These are phyloP conservation scores for Paelopatides confundens DNA, from an alignment of 53 echinoderm and acorn worm species.

Conservation along the genomic window DNA sequence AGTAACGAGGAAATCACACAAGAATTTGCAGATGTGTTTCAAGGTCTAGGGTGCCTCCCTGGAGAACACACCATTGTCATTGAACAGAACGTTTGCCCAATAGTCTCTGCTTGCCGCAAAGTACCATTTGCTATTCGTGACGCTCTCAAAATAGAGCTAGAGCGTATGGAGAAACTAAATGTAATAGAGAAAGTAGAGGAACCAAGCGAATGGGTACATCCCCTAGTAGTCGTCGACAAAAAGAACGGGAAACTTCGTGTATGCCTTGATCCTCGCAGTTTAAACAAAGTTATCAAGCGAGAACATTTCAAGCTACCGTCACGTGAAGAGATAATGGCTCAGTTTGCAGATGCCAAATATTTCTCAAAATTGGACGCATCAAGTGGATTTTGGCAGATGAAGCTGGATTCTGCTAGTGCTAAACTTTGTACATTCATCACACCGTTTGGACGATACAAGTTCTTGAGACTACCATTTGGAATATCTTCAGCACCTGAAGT, in stretches of 20 bases:
- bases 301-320: slow-evolving; percentile 58
- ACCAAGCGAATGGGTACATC: slow-evolving; percentile 66
- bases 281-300: slow-evolving; percentile 56
- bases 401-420: slow-evolving; percentile 53
- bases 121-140: slow-evolving; percentile 51
- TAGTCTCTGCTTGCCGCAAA: slow-evolving; percentile 33
- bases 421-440: slow-evolving; percentile 58
- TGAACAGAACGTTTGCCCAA: not conserved
- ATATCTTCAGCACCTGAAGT: slow-evolving; percentile 67
- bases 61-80: slow-evolving; percentile 21
- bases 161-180: slow-evolving; percentile 40
- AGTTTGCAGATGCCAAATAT: slow-evolving; percentile 62
- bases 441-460: slow-evolving; percentile 65
- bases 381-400: slow-evolving; percentile 67
- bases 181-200: slow-evolving; percentile 34
- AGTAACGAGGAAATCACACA: not conserved
- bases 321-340: slow-evolving; percentile 44
- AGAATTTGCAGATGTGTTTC: slow-evolving; percentile 27
- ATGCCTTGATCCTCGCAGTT: slow-evolving; percentile 63
- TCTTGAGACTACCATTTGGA: slow-evolving; percentile 66
- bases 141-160: slow-evolving; percentile 40
- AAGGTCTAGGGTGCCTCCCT: slow-evolving; percentile 50
- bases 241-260: slow-evolving; percentile 65
- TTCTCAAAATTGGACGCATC: slow-evolving; percentile 62
- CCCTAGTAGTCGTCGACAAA: slow-evolving; percentile 49